These are phyloP conservation scores for Anolis carolinensis DNA, from an alignment of 2,113 vertebrate species.

Conservation along the genomic window DNA sequence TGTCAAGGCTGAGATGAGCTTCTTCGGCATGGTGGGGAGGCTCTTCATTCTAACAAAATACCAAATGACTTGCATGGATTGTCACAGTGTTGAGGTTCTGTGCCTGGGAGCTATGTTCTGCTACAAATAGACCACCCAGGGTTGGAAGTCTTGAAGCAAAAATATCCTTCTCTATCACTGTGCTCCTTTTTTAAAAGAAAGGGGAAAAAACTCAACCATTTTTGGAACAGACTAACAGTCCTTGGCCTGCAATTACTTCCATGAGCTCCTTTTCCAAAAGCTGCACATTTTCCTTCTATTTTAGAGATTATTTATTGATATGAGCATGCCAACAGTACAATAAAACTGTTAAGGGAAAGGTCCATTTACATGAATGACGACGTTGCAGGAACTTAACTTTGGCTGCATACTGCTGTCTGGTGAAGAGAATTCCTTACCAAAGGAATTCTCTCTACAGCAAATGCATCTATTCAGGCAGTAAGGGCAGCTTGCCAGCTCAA, in stretches of 20 bases:
- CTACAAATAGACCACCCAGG: constrained; percentile 74
- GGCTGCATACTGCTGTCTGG: constrained; percentile 12
- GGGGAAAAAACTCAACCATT: background rate
- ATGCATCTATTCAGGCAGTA: background rate
- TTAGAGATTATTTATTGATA: constrained; percentile 62
- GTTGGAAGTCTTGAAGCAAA: constrained; percentile 62
- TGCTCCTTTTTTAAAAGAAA: background rate
- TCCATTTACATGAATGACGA: constrained; percentile 48
- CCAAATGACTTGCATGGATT: constrained; percentile 75
- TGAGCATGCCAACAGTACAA: constrained; percentile 30
- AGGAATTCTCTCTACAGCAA: background rate
- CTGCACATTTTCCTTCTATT: constrained; percentile 32
- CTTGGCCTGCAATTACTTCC: constrained; percentile 48
- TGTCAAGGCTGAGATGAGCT: constrained; percentile 81
- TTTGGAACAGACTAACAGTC: constrained; percentile 52
- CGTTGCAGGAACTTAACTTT: constrained; percentile 29
- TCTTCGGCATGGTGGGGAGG: constrained; percentile 76
- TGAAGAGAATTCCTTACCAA: constrained; percentile 17
- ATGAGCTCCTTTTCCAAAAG: constrained; percentile 42
- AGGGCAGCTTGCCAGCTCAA: background rate
- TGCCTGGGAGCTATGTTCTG: constrained; percentile 74
- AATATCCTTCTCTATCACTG: background rate
- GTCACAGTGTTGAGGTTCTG: constrained; percentile 67
- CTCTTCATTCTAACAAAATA: constrained; percentile 81
- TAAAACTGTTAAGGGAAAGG: constrained; percentile 40